Percentiles rank a stretch among this genome's conserved stretches.
Evolutionary conservation across 2,797 vertebrate species (phyloP).

Genomic region (Otolemur crassicaudatus): DNA sequence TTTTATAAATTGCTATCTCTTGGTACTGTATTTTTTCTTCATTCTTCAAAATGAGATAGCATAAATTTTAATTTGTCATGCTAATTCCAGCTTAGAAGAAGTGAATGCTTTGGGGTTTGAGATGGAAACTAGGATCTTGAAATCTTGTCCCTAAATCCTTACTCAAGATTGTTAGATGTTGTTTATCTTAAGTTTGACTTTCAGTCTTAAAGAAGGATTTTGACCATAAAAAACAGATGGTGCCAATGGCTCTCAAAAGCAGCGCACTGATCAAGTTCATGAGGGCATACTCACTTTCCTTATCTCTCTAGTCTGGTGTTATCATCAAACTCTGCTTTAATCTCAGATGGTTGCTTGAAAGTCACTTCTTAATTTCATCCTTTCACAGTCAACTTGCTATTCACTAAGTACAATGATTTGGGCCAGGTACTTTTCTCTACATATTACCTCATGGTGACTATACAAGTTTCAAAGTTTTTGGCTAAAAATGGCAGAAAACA

Average conservation of each 20-base stretch:
- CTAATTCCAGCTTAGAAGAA: conserved; percentile 3
- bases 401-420: background rate
- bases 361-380: background rate
- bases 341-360: background rate
- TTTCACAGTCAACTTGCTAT: background rate
- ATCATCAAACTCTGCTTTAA: background rate
- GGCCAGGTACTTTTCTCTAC: background rate
- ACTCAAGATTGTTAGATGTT: background rate
- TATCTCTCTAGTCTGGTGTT: background rate
- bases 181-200: background rate
- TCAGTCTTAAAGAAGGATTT: background rate
- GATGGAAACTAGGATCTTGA: background rate
- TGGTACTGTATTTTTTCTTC: conserved; percentile 35
- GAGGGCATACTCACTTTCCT: background rate
- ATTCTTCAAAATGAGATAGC: conserved; percentile 37
- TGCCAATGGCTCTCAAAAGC: accelerated
- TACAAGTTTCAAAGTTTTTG: background rate
- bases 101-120: background rate
- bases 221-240: background rate
- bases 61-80: conserved; percentile 38
- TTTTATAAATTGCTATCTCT: conserved; percentile 29
- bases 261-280: background rate
- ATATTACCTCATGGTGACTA: background rate
- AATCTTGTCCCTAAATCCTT: background rate
- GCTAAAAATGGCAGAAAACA: background rate